Conservation (phyloP, 2,797 vertebrate genomes). For the Ficedula albicollis region DNA sequence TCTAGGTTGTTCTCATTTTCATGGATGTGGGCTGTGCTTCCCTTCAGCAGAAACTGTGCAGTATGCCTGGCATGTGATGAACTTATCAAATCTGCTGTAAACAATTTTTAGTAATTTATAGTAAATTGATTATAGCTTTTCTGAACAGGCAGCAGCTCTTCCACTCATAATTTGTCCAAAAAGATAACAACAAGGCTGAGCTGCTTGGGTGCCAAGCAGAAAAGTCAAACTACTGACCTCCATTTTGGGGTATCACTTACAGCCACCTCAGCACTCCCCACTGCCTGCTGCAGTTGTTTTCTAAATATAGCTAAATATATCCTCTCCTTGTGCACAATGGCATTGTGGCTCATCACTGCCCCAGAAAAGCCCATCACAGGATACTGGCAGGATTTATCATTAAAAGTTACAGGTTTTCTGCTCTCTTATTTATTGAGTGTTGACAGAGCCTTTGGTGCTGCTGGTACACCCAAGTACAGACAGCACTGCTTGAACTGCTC, state of each 20-base stretch:
- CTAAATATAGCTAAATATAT: slow-evolving; percentile 63
- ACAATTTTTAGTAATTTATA: background rate
- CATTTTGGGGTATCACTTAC: slow-evolving; percentile 71
- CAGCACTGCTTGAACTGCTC: background rate
- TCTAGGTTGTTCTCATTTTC: background rate
- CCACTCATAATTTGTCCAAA: slow-evolving; percentile 47
- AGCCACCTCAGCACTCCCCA: slow-evolving; percentile 65
- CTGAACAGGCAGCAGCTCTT: slow-evolving; percentile 42
- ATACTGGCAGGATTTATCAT: background rate
- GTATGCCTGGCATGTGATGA: background rate
- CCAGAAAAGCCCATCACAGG: background rate
- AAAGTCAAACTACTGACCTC: slow-evolving; percentile 72
- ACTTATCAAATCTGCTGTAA: background rate
- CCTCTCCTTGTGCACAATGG: slow-evolving; percentile 1
- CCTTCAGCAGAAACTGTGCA: background rate
- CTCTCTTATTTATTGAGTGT: background rate
- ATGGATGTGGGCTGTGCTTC: background rate
- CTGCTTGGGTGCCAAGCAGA: slow-evolving; percentile 63
- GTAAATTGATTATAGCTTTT: slow-evolving; percentile 15
- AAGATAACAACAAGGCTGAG: slow-evolving; percentile 66
- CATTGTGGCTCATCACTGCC: background rate
- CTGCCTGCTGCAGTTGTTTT: slow-evolving; percentile 41
- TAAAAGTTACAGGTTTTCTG: background rate
- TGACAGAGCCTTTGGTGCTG: slow-evolving; percentile 24
- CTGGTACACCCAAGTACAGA: background rate